phyloP scores from a whole-genome alignment of 2,113 vertebrate species.

The Heterocephalus glaber region DNA sequence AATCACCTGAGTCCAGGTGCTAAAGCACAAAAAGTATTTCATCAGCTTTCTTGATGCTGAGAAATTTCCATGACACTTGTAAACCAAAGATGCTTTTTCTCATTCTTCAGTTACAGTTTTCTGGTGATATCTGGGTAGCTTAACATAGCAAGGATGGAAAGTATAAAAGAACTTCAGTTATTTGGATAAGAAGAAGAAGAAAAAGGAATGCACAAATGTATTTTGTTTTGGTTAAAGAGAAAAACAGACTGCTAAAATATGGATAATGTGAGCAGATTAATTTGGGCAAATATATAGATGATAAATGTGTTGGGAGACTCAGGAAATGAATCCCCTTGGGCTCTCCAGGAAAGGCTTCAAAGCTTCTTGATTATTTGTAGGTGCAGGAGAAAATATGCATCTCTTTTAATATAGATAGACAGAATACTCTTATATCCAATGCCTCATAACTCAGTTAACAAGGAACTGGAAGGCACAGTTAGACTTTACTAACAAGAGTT shows the following conservation, averaged over 20 bases:
- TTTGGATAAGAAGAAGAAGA: conserved; percentile 72
- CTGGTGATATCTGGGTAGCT: not conserved
- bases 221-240: conserved; percentile 38
- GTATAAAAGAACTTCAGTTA: conserved; percentile 72
- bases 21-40: not conserved
- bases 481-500: not conserved
- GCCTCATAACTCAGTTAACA: not conserved
- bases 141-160: not conserved
- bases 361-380: conserved; percentile 56
- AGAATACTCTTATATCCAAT: not conserved
- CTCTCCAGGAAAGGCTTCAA: conserved; percentile 29
- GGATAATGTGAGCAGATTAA: conserved; percentile 57
- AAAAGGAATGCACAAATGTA: conserved; percentile 57
- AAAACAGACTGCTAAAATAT: conserved; percentile 58
- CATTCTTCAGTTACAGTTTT: not conserved
- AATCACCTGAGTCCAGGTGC: not conserved
- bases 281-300: not conserved
- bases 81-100: not conserved
- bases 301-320: conserved; percentile 50
- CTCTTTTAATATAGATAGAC: not conserved
- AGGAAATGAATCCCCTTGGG: fast-evolving
- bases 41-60: not conserved
- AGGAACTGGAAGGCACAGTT: not conserved
- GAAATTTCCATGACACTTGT: not conserved
- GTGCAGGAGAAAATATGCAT: not conserved